Evolutionary conservation across 2,113 vertebrate species (phyloP).

Genomic region (Columba janthina): DNA sequence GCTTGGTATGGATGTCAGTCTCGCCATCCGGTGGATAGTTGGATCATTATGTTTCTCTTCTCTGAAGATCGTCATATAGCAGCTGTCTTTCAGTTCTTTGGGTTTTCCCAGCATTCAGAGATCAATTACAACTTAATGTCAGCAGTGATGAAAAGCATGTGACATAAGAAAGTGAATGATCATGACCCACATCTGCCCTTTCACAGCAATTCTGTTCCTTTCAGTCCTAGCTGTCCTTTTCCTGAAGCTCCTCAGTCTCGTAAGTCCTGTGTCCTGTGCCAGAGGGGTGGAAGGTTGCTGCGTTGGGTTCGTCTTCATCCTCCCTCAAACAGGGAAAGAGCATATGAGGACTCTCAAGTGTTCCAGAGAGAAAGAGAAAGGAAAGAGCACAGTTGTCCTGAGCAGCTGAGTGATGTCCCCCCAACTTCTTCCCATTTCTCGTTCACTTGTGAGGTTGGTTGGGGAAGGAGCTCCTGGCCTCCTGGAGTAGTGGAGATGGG

Average conservation of each 20-base stretch:
- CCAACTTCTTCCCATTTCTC: not conserved
- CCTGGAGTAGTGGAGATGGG: not conserved
- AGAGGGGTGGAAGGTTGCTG: not conserved
- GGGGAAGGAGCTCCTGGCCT: not conserved
- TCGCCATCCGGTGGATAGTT: not conserved
- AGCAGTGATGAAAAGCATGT: not conserved
- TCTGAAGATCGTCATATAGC: not conserved
- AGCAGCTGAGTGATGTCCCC: not conserved
- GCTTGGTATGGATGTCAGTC: not conserved
- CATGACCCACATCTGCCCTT: not conserved
- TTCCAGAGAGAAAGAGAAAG: not conserved
- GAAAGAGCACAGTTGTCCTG: not conserved
- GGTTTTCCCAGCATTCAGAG: not conserved
- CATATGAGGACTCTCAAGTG: not conserved
- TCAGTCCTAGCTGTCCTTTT: not conserved
- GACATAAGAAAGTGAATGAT: not conserved
- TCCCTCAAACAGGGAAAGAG: not conserved
- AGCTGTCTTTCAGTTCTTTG: not conserved
- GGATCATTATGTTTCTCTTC: not conserved
- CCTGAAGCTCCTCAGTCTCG: not conserved
- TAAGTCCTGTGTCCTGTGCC: not conserved
- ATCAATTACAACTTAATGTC: not conserved
- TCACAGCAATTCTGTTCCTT: not conserved
- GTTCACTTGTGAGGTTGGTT: accelerated
- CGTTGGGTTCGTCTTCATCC: not conserved